phyloP scores from a whole-genome alignment of 2,888 invertebrate genomes.

The Hydriomena furcata region DNA sequence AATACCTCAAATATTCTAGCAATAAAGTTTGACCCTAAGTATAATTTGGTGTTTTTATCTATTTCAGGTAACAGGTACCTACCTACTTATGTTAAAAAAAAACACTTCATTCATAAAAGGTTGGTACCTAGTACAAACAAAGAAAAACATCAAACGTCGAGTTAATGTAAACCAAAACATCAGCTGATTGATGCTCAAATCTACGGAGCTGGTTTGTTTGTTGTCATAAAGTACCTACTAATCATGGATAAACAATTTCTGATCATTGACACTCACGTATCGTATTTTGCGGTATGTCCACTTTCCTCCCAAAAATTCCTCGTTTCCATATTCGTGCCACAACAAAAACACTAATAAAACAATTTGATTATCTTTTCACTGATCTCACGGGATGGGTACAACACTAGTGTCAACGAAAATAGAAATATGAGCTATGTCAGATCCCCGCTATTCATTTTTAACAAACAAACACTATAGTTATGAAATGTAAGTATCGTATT shows the following conservation, averaged over 20 bases:
- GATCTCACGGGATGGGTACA: constrained; percentile 38
- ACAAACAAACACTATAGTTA: constrained; percentile 40
- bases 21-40: too few relatives aligned
- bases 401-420: constrained; percentile 41
- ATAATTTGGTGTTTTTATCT: too few relatives aligned
- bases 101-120: too few relatives aligned
- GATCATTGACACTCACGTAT: constrained; percentile 58
- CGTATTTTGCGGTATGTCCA: constrained; percentile 71
- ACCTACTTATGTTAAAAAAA: background rate
- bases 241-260: too few relatives aligned
- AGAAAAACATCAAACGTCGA: too few relatives aligned
- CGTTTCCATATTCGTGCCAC: constrained; percentile 73
- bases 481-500: constrained; percentile 48
- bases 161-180: background rate
- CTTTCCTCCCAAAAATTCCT: constrained; percentile 76
- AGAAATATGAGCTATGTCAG: constrained; percentile 43
- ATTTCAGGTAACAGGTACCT: background rate
- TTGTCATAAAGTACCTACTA: too few relatives aligned
- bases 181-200: too few relatives aligned
- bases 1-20: too few relatives aligned
- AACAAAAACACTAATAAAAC: constrained; percentile 50
- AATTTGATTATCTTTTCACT: constrained; percentile 46
- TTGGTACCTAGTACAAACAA: too few relatives aligned
- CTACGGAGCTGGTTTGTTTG: too few relatives aligned
- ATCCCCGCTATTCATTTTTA: constrained; percentile 58